Conservation (phyloP, 1,140 invertebrate genomes). For the Protaetia brevitarsis region DNA sequence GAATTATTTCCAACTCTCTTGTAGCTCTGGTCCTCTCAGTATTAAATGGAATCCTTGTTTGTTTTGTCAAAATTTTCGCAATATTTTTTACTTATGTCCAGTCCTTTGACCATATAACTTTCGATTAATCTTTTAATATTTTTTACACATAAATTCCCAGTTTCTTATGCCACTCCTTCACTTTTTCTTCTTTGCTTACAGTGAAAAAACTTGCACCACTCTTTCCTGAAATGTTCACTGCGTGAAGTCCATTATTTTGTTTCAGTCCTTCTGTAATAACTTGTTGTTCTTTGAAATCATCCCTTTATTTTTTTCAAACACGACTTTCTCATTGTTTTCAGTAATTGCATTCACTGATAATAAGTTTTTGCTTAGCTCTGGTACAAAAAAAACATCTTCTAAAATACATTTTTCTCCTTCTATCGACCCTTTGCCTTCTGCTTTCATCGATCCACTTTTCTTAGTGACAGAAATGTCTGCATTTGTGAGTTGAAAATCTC, state of each 20-base stretch:
- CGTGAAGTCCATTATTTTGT: neutral
- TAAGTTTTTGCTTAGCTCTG: neutral
- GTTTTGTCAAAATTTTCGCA: no score
- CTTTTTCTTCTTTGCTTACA: neutral
- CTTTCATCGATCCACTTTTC: neutral
- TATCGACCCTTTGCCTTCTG: neutral
- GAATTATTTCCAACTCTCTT: no score
- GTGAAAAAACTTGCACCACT: neutral
- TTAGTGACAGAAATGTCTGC: neutral
- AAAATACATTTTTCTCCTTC: slow-evolving; percentile 2
- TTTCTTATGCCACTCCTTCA: neutral
- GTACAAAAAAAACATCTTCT: neutral
- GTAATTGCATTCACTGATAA: neutral
- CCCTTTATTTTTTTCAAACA: neutral
- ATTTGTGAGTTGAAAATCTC: no score
- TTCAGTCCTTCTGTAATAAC: neutral
- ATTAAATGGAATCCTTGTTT: no score
- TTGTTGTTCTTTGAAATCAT: neutral
- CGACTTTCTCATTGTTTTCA: no score
- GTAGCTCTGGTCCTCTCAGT: no score
- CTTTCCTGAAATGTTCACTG: neutral
- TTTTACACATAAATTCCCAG: no score
- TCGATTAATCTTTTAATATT: no score
- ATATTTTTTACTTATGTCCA: no score
- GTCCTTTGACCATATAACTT: no score